Percentiles rank a stretch among this genome's conserved stretches.
These are phyloP conservation scores for Ennomos erosarius DNA, from an alignment of 2,888 invertebrate species.

Conservation along the genomic window DNA sequence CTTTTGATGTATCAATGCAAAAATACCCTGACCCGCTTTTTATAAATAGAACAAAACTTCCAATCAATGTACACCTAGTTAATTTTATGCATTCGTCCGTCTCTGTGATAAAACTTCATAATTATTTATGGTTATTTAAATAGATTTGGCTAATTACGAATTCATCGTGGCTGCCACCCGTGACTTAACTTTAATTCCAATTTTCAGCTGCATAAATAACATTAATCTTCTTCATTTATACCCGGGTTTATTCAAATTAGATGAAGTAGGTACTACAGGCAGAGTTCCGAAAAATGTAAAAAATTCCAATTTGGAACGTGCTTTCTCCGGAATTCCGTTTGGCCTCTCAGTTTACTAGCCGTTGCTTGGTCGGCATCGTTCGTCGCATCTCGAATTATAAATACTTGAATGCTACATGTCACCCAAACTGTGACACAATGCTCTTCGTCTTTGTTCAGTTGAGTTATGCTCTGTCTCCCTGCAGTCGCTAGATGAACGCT, in stretches of 20 bases:
- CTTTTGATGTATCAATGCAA: too few species aligned
- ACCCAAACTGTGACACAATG: slow-evolving; percentile 53
- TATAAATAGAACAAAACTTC: not conserved
- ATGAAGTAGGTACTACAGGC: slow-evolving; percentile 22
- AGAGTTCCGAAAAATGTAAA: slow-evolving; percentile 42
- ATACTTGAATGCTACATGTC: slow-evolving; percentile 47
- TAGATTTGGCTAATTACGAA: slow-evolving; percentile 48
- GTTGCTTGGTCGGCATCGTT: not conserved
- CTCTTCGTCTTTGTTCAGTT: slow-evolving; percentile 66
- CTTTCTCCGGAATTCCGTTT: slow-evolving; percentile 46
- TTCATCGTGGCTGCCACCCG: slow-evolving; percentile 49
- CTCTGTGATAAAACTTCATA: slow-evolving; percentile 27
- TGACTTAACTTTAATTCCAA: slow-evolving; percentile 35
- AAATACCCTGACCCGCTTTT: not conserved
- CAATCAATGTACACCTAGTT: too few species aligned
- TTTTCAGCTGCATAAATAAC: slow-evolving; percentile 19
- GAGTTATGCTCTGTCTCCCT: slow-evolving; percentile 63
- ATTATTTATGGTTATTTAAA: slow-evolving; percentile 23
- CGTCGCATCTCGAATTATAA: slow-evolving; percentile 39
- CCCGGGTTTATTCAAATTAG: slow-evolving; percentile 25
- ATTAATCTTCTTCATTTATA: slow-evolving; percentile 38
- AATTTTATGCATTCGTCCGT: slow-evolving; percentile 31
- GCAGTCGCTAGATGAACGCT: slow-evolving; percentile 68
- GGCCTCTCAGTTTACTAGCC: slow-evolving; percentile 21
- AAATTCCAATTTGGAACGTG: slow-evolving; percentile 52